A percentile compares a stretch with the other conserved stretches of the same genome.
Evolutionary conservation across 2,113 vertebrate genomes (phyloP).

Genomic region (Cololabis saira): DNA sequence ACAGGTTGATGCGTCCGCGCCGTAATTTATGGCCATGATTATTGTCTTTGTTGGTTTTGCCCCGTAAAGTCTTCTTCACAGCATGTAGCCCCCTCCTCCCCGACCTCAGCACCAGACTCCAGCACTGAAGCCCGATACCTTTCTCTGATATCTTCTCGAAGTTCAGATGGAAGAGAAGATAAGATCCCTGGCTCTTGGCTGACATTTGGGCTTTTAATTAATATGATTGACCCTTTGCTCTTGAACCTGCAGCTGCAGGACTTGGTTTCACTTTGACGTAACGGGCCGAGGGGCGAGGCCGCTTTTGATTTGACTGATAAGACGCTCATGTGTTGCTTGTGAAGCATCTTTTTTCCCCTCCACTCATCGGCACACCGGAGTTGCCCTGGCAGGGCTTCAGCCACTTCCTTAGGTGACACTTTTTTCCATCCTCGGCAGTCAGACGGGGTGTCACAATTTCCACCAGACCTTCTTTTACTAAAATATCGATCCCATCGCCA

Average conservation of each 20-base stretch:
- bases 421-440: conserved; percentile 49
- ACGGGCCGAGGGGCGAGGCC: conserved; percentile 5
- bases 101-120: conserved; percentile 14
- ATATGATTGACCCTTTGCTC: conserved; percentile 26
- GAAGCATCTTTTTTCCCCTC: conserved; percentile 26
- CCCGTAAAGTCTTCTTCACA: conserved; percentile 31
- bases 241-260: conserved; percentile 27
- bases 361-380: conserved; percentile 26
- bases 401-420: conserved; percentile 23
- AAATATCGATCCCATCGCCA: conserved; percentile 57
- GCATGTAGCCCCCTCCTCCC: background rate
- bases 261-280: conserved; percentile 48
- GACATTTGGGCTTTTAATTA: conserved; percentile 69
- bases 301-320: conserved; percentile 47
- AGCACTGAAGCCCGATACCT: conserved; percentile 22
- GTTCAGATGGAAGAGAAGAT: conserved; percentile 5
- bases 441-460: conserved; percentile 50
- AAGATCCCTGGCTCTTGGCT: conserved; percentile 40
- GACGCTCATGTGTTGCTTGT: conserved; percentile 35
- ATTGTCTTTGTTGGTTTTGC: conserved; percentile 63
- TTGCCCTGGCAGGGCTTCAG: conserved; percentile 18
- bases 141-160: conserved; percentile 26
- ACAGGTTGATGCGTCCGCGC: conserved; percentile 69
- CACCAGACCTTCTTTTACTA: conserved; percentile 4
- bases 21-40: conserved; percentile 65